phyloP scores from a whole-genome alignment of 2,888 invertebrate species.

The Dicyrtomina minuta region DNA sequence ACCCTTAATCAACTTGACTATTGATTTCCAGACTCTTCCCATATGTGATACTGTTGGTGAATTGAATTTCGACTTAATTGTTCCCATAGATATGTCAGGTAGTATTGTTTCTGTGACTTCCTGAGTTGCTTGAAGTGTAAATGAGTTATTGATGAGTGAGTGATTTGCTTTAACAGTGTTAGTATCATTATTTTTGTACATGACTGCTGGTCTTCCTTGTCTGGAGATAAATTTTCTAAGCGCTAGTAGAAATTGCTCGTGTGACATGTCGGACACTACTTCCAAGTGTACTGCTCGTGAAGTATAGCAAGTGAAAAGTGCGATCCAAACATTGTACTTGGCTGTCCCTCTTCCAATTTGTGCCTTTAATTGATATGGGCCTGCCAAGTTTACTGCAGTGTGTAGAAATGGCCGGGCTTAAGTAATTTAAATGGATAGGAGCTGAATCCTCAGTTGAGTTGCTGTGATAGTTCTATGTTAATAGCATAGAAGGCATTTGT shows the following conservation, averaged over 20 bases:
- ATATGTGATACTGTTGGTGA: slow-evolving; percentile 32
- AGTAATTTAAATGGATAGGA: not conserved
- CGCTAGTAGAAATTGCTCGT: too few relatives aligned
- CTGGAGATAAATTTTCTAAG: too few relatives aligned
- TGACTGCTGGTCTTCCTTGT: too few relatives aligned
- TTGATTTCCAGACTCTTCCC: slow-evolving; percentile 38
- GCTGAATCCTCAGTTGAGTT: not conserved
- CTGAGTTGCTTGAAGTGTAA: not conserved
- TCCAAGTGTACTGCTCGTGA: too few relatives aligned
- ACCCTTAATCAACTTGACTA: slow-evolving; percentile 33
- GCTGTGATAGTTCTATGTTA: not conserved
- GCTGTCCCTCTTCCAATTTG: not conserved
- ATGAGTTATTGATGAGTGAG: slow-evolving; percentile 3
- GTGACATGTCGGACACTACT: too few relatives aligned
- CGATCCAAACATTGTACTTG: not conserved
- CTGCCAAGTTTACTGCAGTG: not conserved
- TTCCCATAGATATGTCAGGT: not conserved
- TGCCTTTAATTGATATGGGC: not conserved
- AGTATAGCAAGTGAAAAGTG: not conserved
- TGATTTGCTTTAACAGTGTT: not conserved
- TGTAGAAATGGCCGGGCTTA: not conserved
- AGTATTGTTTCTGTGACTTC: too few relatives aligned
- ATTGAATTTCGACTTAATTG: slow-evolving; percentile 40
- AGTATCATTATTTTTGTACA: too few relatives aligned
- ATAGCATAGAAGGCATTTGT: not conserved